Conservation (phyloP, 2,113 vertebrate genomes). For the Leucoraja erinaceus region DNA sequence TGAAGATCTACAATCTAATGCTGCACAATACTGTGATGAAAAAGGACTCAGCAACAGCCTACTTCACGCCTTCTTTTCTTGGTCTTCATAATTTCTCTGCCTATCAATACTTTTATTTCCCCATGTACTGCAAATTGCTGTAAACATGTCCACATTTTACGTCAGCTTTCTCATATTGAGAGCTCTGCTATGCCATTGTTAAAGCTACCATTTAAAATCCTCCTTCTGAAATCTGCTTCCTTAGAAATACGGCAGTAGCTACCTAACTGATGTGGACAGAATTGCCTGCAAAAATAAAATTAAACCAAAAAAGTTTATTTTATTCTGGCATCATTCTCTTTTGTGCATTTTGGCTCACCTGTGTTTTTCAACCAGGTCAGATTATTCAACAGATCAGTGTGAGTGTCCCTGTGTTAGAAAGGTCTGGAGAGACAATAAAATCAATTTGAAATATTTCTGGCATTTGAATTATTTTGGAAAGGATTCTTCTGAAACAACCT, state of each 20-base stretch:
- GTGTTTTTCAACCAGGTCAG: slow-evolving; percentile 63
- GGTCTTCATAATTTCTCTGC: slow-evolving; percentile 58
- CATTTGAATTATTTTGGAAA: slow-evolving; percentile 74
- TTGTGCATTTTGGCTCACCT: slow-evolving; percentile 59
- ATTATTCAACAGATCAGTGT: slow-evolving; percentile 63
- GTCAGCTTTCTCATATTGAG: slow-evolving; percentile 99
- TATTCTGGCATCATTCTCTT: slow-evolving; percentile 60
- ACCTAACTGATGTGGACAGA: slow-evolving; percentile 79
- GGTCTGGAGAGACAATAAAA: slow-evolving; percentile 97
- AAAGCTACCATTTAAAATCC: slow-evolving; percentile 56
- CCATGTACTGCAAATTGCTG: slow-evolving; percentile 68
- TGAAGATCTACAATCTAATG: slow-evolving; percentile 68
- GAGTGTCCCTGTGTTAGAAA: slow-evolving; percentile 83
- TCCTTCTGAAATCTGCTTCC: slow-evolving; percentile 62
- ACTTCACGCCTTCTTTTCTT: slow-evolving; percentile 74
- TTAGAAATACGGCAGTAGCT: slow-evolving; percentile 78
- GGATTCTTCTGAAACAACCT: slow-evolving; percentile 55
- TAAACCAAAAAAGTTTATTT: slow-evolving; percentile 62
- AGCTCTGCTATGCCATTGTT: slow-evolving; percentile 98
- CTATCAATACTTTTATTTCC: slow-evolving; percentile 68
- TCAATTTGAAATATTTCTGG: slow-evolving; percentile 78
- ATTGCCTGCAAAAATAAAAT: slow-evolving; percentile 74
- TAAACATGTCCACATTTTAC: slow-evolving; percentile 79
- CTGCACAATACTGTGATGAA: slow-evolving; percentile 75
- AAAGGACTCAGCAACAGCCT: slow-evolving; percentile 76